Evolutionary conservation across 2,888 invertebrate species (phyloP).

Genomic region (Eilema depressum): DNA sequence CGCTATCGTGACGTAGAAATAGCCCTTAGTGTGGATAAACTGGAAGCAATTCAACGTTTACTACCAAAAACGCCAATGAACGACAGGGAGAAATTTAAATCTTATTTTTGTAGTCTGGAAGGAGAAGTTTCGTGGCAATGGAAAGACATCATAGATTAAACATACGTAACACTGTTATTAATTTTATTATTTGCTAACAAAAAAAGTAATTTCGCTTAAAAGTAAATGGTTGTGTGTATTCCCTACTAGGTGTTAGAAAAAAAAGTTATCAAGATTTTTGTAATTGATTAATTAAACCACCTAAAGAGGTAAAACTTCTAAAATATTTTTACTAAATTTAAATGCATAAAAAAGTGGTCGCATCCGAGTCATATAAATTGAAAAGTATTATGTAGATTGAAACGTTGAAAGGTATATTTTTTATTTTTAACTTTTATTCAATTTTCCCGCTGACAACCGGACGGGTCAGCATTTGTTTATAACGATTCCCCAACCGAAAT

Average conservation of each 20-base stretch:
- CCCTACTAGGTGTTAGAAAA: background rate
- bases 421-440: no score
- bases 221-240: background rate
- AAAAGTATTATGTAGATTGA: no score
- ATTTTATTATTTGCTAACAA: background rate
- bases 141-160: background rate
- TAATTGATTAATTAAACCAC: background rate
- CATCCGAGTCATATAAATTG: no score
- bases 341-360: background rate
- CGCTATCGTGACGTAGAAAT: background rate
- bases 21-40: background rate
- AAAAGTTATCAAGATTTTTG: background rate
- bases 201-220: background rate
- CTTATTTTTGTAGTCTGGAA: slow-evolving; percentile 9
- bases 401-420: no score
- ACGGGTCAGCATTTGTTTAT: background rate
- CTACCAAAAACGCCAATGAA: background rate
- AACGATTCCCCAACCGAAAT: background rate
- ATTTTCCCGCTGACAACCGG: no score
- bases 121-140: slow-evolving; percentile 16
- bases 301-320: background rate
- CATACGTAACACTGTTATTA: background rate
- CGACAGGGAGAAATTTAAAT: slow-evolving; percentile 3
- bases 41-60: background rate
- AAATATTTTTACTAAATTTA: background rate